Evolutionary conservation across 2,888 invertebrate genomes (phyloP), one percentile per base, ranked within the genome.

Genomic region (Pammene fasciana): DNA sequence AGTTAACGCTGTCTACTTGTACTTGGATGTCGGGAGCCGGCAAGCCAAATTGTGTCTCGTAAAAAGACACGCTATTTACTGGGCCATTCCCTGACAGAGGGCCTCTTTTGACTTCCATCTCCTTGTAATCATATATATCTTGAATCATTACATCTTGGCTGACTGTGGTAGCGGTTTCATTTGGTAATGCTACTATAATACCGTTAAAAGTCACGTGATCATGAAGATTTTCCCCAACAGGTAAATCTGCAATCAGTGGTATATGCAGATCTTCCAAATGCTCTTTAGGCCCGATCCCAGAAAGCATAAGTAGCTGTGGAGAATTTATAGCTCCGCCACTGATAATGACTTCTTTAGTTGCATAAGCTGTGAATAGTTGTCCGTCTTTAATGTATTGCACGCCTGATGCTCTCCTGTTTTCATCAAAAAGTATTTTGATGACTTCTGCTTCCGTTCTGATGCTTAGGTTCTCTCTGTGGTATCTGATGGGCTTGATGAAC

Each of bases 1-100:
- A 86, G 65, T 89, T 92, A 0, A 83, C 77, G 0, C 90, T 83
- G 72, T 94, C 94, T 26, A 94, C 92, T 59, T 93, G 90, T 73
- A 84, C 94, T 79, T 96, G 95, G 8, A 96, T 90, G 77, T 96
- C 95, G 0, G 95, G 95, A 4, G 94, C 86, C 8, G 84, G 85
- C 0, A 89, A 82, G 48, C 83, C 18, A 16, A 93, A 92, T 1
- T 85, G 78, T 0, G 85, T 94, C 80, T 94, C 94, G 0, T 93
- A 83, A 76, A 95, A 95, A 0, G 93, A 93, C 14, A 94, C 90
- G 0, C 93, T 88, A 74, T 91, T 93, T 0, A 94, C 78, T 0
- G 94, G 85, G 0, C 94, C 94, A 10, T 93, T 93, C 0, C 88
- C 86, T 0, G 94, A 82, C 14, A 95, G 74, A 0, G 94, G 94